These are phyloP conservation scores for Panulirus ornatus DNA, from an alignment of 1,140 invertebrate species.

Conservation along the genomic window DNA sequence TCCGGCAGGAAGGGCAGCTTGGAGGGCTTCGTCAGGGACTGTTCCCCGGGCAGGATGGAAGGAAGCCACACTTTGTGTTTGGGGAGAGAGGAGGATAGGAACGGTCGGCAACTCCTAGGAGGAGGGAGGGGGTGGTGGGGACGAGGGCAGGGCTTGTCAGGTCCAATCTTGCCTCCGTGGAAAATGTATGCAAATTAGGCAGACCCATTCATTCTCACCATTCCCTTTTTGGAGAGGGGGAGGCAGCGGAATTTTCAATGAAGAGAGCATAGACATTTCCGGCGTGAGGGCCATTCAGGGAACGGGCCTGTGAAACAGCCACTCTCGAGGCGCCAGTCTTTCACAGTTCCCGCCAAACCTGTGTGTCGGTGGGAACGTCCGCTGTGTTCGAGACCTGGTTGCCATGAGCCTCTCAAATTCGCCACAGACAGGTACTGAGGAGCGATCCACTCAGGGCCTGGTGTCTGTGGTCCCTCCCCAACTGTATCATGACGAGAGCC, in stretches of 20 bases:
- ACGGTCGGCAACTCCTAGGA: no score
- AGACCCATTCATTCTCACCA: constrained; percentile 5
- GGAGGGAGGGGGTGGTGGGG: no score
- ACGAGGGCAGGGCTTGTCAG: no score
- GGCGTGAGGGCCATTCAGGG: neutral
- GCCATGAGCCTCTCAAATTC: constrained; percentile 9
- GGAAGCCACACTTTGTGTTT: constrained; percentile 7
- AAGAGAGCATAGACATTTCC: neutral
- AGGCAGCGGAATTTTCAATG: neutral
- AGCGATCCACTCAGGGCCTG: neutral
- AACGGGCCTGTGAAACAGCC: neutral
- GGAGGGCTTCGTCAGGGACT: constrained; percentile 6
- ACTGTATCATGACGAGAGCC: no score
- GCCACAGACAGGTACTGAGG: neutral
- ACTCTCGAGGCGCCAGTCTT: neutral
- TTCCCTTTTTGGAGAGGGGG: neutral
- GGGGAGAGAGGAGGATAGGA: constrained; percentile 1
- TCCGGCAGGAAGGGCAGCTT: neutral
- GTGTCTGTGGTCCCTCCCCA: neutral
- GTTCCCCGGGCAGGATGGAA: constrained; percentile 22
- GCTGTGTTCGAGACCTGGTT: constrained; percentile 2
- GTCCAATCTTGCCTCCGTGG: neutral
- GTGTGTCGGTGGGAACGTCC: constrained; percentile 32
- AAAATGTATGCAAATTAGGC: constrained; percentile 24
- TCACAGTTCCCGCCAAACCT: constrained; percentile 15